Base-by-base conservation (phyloP, 2,888 invertebrate genomes). In the Dastarcus helophoroides region DNA sequence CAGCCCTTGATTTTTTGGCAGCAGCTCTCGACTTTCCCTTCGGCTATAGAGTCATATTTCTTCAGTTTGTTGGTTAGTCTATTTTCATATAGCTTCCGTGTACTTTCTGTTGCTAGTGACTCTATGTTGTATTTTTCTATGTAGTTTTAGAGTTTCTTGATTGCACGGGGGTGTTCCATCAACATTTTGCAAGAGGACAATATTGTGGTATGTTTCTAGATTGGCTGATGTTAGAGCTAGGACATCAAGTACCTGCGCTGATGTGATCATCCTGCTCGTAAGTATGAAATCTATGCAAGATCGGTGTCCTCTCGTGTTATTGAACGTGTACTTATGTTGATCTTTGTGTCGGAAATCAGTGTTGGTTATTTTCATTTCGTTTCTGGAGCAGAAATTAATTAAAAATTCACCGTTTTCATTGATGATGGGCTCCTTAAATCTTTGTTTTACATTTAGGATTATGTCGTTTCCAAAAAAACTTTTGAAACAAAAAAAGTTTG, bases 201-300 rank as follows among this genome's bases (percentile, higher is more conserved):
- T 23, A 14, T 31, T 33, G 27, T 37, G 37, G 12, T 37, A 26
- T 11, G 34, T 26, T 22, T 26, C 36, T 17, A 30, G 15, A 17
- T 34, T 36, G 11, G 33, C 33, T 10, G 36, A 36, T n/a, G 33
- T 36, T 9, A 33, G 26, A 7, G 29, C 30, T 16, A 30, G 22
- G 8, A 29, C 30, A 16, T 36, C 36, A 11, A 36, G 10, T 29
- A 36, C 27, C 26, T 36, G 36, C 9, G 33, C 15, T 9, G 34
- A 26, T 9, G 14, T 17, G 14, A 37, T 5, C 4, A 16, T 10
- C 14, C 37, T 29, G 12, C 35, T 36, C 9, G 26, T 31, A 4
- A 36, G 33, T 13, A 35, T 31, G 19, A 22, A 36, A 14, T 36
- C 32, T n/a, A 33, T 29, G 14, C 15, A 23, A 6, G 32, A 34